Evolutionary conservation across 2,797 vertebrate genomes (phyloP).

Genomic region (Danio tinwini): DNA sequence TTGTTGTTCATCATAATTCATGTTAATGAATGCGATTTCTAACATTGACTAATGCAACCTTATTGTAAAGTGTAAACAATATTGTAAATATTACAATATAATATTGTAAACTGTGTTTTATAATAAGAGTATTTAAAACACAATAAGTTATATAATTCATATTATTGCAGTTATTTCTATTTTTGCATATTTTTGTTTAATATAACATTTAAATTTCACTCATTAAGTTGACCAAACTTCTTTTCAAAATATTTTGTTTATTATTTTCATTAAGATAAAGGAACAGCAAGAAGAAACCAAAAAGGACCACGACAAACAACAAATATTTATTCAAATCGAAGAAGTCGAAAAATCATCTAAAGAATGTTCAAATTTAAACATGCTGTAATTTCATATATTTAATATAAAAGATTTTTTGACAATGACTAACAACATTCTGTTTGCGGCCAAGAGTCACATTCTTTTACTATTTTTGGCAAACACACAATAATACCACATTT

Average conservation of each 20-base stretch:
- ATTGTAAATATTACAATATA: too few species aligned
- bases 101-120: too few species aligned
- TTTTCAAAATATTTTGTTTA: conserved; percentile 36
- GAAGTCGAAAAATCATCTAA: conserved; percentile 43
- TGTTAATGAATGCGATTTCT: too few species aligned
- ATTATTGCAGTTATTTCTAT: neutral
- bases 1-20: too few species aligned
- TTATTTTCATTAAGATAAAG: conserved; percentile 64
- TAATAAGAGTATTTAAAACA: neutral
- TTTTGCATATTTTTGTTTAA: neutral
- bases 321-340: conserved; percentile 17
- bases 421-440: conserved; percentile 13
- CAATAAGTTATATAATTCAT: neutral
- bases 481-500: conserved; percentile 43
- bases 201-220: neutral
- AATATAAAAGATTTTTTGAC: conserved; percentile 34
- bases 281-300: conserved; percentile 58
- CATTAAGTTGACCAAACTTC: conserved; percentile 1
- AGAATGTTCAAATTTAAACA: conserved; percentile 48
- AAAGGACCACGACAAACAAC: conserved; percentile 52
- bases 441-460: conserved; percentile 1
- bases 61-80: too few species aligned
- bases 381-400: conserved; percentile 41
- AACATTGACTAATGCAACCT: too few species aligned
- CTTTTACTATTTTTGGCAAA: conserved; percentile 42